Evolutionary conservation across 35 echinoderm and acorn worm genomes (phyloP).

Genomic region (Stichopus chloronotus): DNA sequence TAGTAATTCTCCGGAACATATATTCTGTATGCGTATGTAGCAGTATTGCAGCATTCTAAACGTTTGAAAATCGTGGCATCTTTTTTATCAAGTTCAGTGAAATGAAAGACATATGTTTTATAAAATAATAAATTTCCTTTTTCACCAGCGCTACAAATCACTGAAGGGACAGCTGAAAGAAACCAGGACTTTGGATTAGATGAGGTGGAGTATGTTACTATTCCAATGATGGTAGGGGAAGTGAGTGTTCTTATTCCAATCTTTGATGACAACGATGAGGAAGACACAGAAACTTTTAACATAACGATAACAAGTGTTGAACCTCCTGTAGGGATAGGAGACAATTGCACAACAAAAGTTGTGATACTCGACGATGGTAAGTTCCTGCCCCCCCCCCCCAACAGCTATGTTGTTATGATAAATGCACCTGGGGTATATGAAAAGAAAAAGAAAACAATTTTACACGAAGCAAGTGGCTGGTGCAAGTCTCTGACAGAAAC

Average conservation of each 20-base stretch:
- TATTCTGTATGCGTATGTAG: no score
- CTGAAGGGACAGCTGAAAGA: neutral
- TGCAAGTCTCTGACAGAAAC: neutral
- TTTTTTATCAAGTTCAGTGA: no score
- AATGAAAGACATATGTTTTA: no score
- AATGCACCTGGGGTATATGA: neutral
- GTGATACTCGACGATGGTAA: neutral
- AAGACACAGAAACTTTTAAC: neutral
- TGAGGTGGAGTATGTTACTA: neutral
- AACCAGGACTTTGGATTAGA: neutral
- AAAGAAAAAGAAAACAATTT: neutral
- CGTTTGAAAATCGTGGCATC: no score
- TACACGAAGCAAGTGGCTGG: neutral
- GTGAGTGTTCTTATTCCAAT: neutral
- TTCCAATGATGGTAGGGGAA: neutral
- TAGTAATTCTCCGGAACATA: no score
- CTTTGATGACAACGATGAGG: neutral
- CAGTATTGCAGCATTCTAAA: no score
- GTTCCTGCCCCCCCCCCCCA: neutral
- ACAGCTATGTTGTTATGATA: neutral
- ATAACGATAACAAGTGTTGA: neutral
- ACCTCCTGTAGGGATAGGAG: neutral
- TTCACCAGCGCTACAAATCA: neutral
- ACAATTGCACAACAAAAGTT: neutral
- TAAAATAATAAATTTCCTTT: neutral